A percentile compares a stretch with the other conserved stretches of the same genome.
These are phyloP conservation scores for Urocyon cinereoargenteus DNA, from an alignment of 2,797 vertebrate genomes.

Conservation along the genomic window DNA sequence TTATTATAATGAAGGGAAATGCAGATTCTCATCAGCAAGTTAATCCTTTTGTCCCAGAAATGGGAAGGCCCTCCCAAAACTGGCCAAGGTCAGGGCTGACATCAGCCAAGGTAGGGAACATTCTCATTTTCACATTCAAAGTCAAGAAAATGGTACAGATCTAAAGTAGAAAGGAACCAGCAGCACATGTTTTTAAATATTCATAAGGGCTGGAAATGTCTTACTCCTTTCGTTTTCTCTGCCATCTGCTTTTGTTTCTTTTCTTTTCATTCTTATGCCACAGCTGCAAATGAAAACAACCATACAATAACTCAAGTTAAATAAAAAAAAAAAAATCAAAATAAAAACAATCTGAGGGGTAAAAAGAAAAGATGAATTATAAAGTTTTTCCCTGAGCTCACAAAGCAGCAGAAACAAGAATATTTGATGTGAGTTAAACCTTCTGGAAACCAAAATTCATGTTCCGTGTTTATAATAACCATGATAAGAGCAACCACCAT, in stretches of 20 bases:
- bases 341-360: conserved; percentile 80
- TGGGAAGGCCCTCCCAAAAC: conserved; percentile 32
- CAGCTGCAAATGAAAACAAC: conserved; percentile 86
- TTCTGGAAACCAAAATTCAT: conserved; percentile 68
- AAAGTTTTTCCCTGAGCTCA: conserved; percentile 75
- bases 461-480: neutral
- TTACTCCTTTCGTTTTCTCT: conserved; percentile 81
- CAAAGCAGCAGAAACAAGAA: conserved; percentile 63
- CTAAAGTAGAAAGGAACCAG: conserved; percentile 81
- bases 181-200: conserved; percentile 81
- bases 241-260: conserved; percentile 85
- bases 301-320: conserved; percentile 84
- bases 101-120: conserved; percentile 73
- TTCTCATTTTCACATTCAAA: conserved; percentile 76
- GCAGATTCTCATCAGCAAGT: conserved; percentile 54
- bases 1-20: conserved; percentile 23
- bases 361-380: conserved; percentile 76
- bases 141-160: conserved; percentile 80
- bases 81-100: conserved; percentile 64
- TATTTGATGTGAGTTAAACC: conserved; percentile 50
- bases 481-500: conserved; percentile 1
- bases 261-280: conserved; percentile 84
- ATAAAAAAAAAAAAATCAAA: conserved; percentile 81
- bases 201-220: conserved; percentile 82
- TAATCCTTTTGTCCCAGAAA: conserved; percentile 52